Base-by-base conservation (phyloP, 2,797 vertebrate genomes). In the Pipistrellus kuhlii region DNA sequence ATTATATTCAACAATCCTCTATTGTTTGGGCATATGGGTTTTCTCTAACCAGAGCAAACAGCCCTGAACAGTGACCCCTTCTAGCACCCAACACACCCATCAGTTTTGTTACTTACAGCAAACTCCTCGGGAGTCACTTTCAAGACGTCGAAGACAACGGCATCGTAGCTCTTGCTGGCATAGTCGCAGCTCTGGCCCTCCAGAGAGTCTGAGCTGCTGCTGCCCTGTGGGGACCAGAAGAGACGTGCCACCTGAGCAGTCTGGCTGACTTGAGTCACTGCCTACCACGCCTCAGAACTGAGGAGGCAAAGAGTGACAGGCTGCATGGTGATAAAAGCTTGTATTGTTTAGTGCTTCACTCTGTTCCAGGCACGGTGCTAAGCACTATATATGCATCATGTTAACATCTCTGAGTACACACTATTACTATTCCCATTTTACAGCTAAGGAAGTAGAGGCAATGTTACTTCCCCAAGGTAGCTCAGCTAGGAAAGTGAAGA, bases 51-150 rank as follows among this genome's bases (percentile, higher is more conserved):
- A 51, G 53, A 78, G 48, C 48, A n/a, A 53, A 71, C 62, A 77
- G 41, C 78, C 55, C 73, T 15, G 27, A 51, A n/a, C 3, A 23
- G 18, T 2, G 10, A 66, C 21, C 23, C n/a, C 77, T 59, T 44
- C 30, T 5, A 48, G 17, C 59, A 21, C 32, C 94, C 69, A 55
- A 62, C 12, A 23, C 62, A 64, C 64, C 9, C 11, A 8, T 17
- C 57, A 1, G 73, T 14, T 71, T 72, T 3, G 25, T 38, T 96
- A 99, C 99, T 99, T 97, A 99, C 99, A 55, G 99, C 99, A 97
- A 99, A 99, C 97, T 99, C 99, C 98, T 99, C 99, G 0, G 99
- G 99, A 71, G 99, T 99, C 98, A 99, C 99, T 98, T 99, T 99
- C 95, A 99, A 98, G 88, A 99, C 99, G 32, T 99, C 99, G 85